phyloP scores from a whole-genome alignment of 2,888 invertebrate species.

The Drosophila kambysellisi region DNA sequence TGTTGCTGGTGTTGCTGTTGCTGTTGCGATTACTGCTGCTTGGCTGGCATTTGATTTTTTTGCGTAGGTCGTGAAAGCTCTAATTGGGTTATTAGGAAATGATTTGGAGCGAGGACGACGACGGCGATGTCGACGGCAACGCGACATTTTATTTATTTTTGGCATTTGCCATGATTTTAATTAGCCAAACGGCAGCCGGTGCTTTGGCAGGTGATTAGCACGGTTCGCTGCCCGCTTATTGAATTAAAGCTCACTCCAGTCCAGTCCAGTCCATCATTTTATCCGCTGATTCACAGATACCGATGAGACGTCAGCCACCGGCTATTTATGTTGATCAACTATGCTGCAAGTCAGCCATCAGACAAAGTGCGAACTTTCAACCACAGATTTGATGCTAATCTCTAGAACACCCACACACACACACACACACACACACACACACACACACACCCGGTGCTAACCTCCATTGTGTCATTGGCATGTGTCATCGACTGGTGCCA shows the following conservation, averaged over 20 bases:
- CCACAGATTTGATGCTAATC: background rate
- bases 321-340: slow-evolving; percentile 52
- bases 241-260: slow-evolving; percentile 30
- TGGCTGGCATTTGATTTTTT: slow-evolving; percentile 13
- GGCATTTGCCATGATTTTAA: slow-evolving; percentile 63
- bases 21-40: background rate
- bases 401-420: background rate
- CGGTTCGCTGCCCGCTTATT: slow-evolving; percentile 46
- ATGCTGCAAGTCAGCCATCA: background rate
- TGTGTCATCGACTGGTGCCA: slow-evolving; percentile 51
- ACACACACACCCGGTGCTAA: background rate
- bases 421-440: background rate
- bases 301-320: slow-evolving; percentile 27
- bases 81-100: slow-evolving; percentile 79
- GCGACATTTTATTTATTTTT: slow-evolving; percentile 61
- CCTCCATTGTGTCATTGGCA: slow-evolving; percentile 33
- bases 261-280: slow-evolving; percentile 3
- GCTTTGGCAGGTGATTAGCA: slow-evolving; percentile 48
- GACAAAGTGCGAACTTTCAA: background rate
- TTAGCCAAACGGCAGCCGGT: slow-evolving; percentile 37
- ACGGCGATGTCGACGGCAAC: slow-evolving; percentile 20
- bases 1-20: background rate
- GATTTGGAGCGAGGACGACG: slow-evolving; percentile 50
- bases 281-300: slow-evolving; percentile 55
- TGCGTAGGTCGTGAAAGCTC: slow-evolving; percentile 49